Evolutionary conservation across 2,113 vertebrate genomes (phyloP).

Genomic region (Tragelaphus imberbis): DNA sequence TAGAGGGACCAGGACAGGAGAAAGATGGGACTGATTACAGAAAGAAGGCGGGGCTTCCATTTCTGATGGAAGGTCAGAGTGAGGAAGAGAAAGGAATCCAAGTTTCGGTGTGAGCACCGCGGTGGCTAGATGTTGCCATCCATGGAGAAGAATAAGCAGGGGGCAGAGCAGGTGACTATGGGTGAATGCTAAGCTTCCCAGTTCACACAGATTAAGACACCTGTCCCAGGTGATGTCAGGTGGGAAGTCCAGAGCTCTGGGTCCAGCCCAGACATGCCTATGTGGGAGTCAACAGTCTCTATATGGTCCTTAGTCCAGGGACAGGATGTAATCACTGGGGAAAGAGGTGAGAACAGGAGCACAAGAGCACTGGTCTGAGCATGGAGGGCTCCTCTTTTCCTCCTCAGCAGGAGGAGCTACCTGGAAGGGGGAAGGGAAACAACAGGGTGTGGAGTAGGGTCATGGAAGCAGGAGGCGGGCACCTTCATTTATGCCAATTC

Average conservation of each 20-base stretch:
- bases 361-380: accelerated
- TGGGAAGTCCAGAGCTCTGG: neutral
- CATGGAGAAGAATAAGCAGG: no score
- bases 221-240: no score
- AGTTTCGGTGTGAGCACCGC: neutral
- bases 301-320: neutral
- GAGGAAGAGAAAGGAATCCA: neutral
- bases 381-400: accelerated
- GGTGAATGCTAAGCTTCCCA: no score
- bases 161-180: neutral
- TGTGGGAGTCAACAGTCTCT: neutral
- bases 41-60: neutral
- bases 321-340: neutral
- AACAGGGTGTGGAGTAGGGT: no score
- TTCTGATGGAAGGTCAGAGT: neutral
- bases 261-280: neutral
- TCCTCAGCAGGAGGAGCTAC: neutral
- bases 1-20: neutral
- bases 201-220: neutral
- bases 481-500: neutral
- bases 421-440: neutral
- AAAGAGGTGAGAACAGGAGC: neutral
- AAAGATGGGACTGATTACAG: neutral
- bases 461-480: neutral
- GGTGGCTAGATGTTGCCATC: neutral